Conservation (phyloP, 2,113 vertebrate species). For the Centropus bengalensis region DNA sequence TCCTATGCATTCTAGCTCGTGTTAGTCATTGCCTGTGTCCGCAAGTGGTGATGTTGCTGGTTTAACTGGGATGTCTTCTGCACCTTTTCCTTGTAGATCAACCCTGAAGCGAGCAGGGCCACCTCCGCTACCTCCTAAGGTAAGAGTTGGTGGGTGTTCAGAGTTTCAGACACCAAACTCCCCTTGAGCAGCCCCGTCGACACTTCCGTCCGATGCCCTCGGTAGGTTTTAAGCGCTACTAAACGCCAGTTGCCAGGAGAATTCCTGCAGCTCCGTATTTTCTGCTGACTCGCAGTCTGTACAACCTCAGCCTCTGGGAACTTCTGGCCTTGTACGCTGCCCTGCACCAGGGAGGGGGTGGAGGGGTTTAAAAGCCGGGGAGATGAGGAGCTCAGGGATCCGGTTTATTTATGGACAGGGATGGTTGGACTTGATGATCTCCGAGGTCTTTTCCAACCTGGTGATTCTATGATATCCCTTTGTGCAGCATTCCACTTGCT, state of each 20-base stretch:
- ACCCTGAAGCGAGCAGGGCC: constrained; percentile 89
- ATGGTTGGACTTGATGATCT: too few species aligned
- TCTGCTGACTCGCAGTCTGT: neutral
- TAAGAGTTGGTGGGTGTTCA: constrained; percentile 37
- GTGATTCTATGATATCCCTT: neutral
- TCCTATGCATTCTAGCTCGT: neutral
- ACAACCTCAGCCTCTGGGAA: neutral
- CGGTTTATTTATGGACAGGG: too few species aligned
- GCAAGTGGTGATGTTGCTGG: neutral
- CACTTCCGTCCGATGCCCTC: neutral
- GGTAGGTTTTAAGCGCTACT: neutral
- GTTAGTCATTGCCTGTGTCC: neutral
- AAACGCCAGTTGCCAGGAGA: neutral
- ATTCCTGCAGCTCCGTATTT: neutral
- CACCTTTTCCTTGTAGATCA: constrained; percentile 76
- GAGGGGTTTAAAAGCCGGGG: too few species aligned
- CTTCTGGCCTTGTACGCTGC: neutral
- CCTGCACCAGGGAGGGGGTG: too few species aligned
- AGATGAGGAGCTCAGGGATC: too few species aligned
- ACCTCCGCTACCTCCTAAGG: constrained; percentile 95
- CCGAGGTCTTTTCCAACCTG: too few species aligned
- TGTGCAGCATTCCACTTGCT: neutral
- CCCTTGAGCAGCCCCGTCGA: neutral
- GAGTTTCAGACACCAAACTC: neutral
- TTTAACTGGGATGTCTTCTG: neutral